Evolutionary conservation across 2,888 invertebrate species (phyloP).

Genomic region (Ormyrus nitidulus): DNA sequence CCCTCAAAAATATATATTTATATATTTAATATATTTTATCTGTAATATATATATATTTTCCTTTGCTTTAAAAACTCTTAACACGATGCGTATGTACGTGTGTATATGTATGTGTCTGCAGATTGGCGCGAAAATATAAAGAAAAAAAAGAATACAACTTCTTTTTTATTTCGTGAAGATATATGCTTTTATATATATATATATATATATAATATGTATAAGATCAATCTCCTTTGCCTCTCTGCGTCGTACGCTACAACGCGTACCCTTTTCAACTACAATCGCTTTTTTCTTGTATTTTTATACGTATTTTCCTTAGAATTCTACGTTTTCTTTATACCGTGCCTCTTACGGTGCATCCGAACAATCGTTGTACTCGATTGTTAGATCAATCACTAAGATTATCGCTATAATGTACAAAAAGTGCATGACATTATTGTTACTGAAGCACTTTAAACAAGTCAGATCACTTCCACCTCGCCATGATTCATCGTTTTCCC

Average conservation of each 20-base stretch:
- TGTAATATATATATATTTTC: conserved; percentile 54
- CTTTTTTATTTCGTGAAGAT: conserved; percentile 9
- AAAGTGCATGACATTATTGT: background rate
- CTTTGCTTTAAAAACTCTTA: conserved; percentile 27
- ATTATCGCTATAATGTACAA: conserved; percentile 29
- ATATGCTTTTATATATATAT: conserved; percentile 28
- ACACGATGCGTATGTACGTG: conserved; percentile 15
- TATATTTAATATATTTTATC: conserved; percentile 59
- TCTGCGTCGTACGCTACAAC: conserved; percentile 48
- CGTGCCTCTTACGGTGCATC: conserved; percentile 7
- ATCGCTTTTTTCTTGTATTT: conserved; percentile 36
- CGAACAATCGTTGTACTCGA: background rate
- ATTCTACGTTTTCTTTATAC: conserved; percentile 20
- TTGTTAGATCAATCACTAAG: conserved; percentile 13
- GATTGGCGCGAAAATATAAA: conserved; percentile 19
- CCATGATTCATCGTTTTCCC: no score
- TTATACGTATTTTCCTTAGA: conserved; percentile 50
- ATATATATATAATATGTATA: conserved; percentile 44
- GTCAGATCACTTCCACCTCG: no score
- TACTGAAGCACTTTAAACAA: no score
- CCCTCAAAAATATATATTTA: conserved; percentile 66
- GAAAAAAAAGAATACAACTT: conserved; percentile 12
- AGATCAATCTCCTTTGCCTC: conserved; percentile 30
- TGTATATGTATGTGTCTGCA: background rate
- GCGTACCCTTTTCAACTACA: conserved; percentile 30